These are phyloP conservation scores for Streblospio benedicti DNA, from an alignment of 1,140 invertebrate species.

Conservation along the genomic window DNA sequence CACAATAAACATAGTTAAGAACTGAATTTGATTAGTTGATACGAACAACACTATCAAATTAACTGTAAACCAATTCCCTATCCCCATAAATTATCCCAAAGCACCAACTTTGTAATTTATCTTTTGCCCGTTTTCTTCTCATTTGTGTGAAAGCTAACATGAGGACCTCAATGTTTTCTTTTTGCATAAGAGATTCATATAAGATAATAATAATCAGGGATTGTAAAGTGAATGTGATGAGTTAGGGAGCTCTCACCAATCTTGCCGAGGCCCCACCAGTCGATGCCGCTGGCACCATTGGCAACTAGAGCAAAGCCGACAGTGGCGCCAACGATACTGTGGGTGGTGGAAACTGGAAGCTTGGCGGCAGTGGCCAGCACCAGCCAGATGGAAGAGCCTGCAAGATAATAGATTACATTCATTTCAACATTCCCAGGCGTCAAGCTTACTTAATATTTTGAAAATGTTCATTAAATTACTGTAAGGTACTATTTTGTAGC, in stretches of 20 bases:
- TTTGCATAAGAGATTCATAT: not conserved
- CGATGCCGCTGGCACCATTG: conserved; percentile 68
- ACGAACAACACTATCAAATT: too few species aligned
- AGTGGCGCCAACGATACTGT: conserved; percentile 90
- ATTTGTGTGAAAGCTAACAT: too few species aligned
- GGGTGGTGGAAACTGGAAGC: conserved; percentile 88
- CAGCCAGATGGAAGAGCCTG: conserved; percentile 78
- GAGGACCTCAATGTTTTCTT: not conserved
- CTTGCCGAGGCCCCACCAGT: conserved; percentile 62
- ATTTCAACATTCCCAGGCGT: too few species aligned
- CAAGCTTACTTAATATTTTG: too few species aligned
- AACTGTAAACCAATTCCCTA: too few species aligned
- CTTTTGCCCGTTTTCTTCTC: too few species aligned
- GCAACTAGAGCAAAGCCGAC: conserved; percentile 86
- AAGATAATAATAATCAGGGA: not conserved
- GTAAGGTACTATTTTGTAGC: too few species aligned
- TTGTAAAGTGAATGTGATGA: not conserved
- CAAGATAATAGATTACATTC: too few species aligned
- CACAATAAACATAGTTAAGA: not conserved
- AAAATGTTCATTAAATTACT: too few species aligned
- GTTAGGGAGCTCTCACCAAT: not conserved
- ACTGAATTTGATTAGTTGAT: too few species aligned
- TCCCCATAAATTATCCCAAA: too few species aligned
- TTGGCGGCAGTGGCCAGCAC: conserved; percentile 82
- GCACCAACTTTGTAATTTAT: too few species aligned